These are phyloP conservation scores for Delphinus delphis DNA, from an alignment of 2,113 vertebrate genomes.

Conservation along the genomic window DNA sequence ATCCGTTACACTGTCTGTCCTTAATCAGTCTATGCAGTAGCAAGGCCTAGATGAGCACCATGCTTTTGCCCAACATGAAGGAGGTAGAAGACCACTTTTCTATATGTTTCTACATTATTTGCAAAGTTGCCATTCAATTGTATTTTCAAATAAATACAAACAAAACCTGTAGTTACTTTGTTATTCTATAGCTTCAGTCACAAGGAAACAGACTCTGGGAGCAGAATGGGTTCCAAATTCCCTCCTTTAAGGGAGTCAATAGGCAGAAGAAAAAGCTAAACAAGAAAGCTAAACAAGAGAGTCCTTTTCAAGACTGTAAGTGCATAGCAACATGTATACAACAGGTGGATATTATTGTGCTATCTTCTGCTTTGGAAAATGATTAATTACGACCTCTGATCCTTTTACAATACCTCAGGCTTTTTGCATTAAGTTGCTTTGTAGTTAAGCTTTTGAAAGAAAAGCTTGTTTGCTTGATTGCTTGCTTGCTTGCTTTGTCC, in stretches of 20 bases:
- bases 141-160: constrained; percentile 7
- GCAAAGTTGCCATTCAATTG: not conserved
- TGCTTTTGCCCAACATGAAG: not conserved
- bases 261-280: not conserved
- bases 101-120: not conserved
- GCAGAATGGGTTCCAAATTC: not conserved
- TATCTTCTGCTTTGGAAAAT: not conserved
- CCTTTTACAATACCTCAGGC: not conserved
- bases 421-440: not conserved
- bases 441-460: not conserved
- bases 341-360: not conserved
- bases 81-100: not conserved
- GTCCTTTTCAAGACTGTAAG: not conserved
- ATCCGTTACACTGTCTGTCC: not conserved
- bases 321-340: not conserved
- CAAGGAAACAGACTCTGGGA: not conserved
- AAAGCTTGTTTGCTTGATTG: not conserved
- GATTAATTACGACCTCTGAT: not conserved
- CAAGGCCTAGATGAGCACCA: not conserved
- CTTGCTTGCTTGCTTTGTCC: not conserved
- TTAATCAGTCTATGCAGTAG: no score
- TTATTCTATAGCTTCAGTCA: not conserved
- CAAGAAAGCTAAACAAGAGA: not conserved
- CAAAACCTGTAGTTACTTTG: not conserved
- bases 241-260: not conserved